Conservation (phyloP, 2,888 invertebrate species). For the Tubiluchus corallicola region DNA sequence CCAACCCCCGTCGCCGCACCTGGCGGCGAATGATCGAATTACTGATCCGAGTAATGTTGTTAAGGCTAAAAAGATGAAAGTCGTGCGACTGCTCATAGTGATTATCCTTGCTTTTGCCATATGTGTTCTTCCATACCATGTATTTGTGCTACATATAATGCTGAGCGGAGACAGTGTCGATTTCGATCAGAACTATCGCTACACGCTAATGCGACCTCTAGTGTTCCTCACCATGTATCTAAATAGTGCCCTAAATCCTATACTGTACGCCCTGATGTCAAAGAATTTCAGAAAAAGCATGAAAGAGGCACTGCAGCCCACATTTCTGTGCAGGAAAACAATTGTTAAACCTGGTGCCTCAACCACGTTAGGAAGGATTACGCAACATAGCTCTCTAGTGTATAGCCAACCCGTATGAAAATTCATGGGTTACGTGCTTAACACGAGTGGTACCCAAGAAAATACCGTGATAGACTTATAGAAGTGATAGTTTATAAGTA, state of each 20-base stretch:
- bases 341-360: too few relatives aligned
- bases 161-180: background rate
- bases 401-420: too few relatives aligned
- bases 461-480: too few relatives aligned
- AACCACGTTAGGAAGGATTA: too few relatives aligned
- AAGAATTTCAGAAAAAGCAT: conserved; percentile 66
- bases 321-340: too few relatives aligned
- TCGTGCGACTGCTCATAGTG: conserved; percentile 69
- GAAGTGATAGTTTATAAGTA: too few relatives aligned
- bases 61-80: conserved; percentile 43
- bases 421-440: too few relatives aligned
- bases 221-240: conserved; percentile 71
- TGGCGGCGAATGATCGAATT: background rate
- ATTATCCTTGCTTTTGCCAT: conserved; percentile 72
- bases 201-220: conserved; percentile 50
- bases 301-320: too few relatives aligned
- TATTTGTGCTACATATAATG: conserved; percentile 14
- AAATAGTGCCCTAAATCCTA: conserved; percentile 74
- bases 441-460: too few relatives aligned
- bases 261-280: conserved; percentile 68
- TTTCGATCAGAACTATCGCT: background rate
- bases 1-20: background rate
- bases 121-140: conserved; percentile 75
- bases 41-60: background rate
- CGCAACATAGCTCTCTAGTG: too few relatives aligned